Base-by-base conservation (phyloP, 2,113 vertebrate genomes). In the Dascyllus trimaculatus region DNA sequence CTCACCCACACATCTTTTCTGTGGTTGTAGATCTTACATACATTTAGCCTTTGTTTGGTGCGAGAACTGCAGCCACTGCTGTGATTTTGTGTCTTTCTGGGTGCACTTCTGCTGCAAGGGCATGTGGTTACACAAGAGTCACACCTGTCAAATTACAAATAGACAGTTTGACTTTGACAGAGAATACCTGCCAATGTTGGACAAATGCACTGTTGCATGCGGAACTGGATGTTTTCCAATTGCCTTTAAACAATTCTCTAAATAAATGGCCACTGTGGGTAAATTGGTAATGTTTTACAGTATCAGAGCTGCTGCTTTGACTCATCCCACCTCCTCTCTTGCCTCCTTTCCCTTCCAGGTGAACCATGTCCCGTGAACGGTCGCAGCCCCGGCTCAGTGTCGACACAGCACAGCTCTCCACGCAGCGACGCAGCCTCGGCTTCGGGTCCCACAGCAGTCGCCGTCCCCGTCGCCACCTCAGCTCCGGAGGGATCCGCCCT, bases 391-490 rank as follows among this genome's bases (percentile, higher is more conserved):
- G 96, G 97, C 80, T 97, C 97, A 0, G 95, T 96, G 53, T 97
- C 97, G 4, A 98, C 97, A 0, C 98, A 99, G 83, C 98, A 97
- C 94, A 98, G 97, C 88, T 99, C 98, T 63, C 98, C 98, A 1
- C 96, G 96, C 79, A 98, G 97, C 78, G 97, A 98, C 69, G 91
- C 88, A 0, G 92, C 91, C 64, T 96, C 96, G 0, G 92, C 95
- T 0, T 88, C 95, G 1, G 96, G 96, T 0, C 89, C 96, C 45
- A 52, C 84, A 0, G 49, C 54, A 0, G 63, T 66, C 18, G 4
- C 51, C 4, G 58, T 68, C 52, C 67, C 85, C 0, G 4, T 61
- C 3, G 52, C 78, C 45, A 64, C 90, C 40, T 95, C 95, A 0
- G 93, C 95, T 0, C 94, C 95, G 0, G 97, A 98, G 80, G 96